Conservation (phyloP, 2,888 invertebrate genomes). For the Belgica antarctica region DNA sequence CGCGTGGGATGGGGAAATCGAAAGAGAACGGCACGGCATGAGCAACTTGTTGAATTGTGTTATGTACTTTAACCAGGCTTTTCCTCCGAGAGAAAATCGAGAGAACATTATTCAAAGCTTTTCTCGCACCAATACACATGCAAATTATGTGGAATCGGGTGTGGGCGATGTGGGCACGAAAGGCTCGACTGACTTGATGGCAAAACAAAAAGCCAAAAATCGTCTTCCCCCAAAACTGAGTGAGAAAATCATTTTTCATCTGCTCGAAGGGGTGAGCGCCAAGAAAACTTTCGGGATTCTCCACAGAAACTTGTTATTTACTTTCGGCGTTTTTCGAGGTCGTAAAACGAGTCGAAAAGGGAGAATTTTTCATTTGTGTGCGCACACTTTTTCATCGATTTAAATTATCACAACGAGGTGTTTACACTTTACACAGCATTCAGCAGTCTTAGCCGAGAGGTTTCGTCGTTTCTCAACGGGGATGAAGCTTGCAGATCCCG, state of each 20-base stretch:
- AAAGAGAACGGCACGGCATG: neutral
- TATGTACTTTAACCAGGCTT: neutral
- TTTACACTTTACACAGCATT: too few relatives aligned
- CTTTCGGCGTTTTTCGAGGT: too few relatives aligned
- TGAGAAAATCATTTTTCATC: too few relatives aligned
- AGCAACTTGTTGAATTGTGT: conserved; percentile 28
- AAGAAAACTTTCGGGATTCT: neutral
- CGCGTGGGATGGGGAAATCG: neutral
- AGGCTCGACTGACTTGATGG: neutral
- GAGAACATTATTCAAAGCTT: neutral
- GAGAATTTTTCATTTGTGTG: neutral
- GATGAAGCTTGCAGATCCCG: too few relatives aligned
- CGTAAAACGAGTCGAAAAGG: neutral
- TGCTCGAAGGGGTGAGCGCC: too few relatives aligned
- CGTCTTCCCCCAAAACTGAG: neutral
- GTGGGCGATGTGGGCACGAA: neutral
- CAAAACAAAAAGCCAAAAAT: conserved; percentile 11
- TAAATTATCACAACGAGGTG: too few relatives aligned
- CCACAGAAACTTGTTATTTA: neutral
- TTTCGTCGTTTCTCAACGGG: too few relatives aligned
- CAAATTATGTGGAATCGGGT: neutral
- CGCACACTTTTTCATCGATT: neutral
- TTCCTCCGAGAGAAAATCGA: neutral
- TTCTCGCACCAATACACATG: conserved; percentile 7
- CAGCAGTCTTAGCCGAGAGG: too few relatives aligned